Conservation (phyloP, 2,888 invertebrate species). For the Lepetodrilus schrolli region DNA sequence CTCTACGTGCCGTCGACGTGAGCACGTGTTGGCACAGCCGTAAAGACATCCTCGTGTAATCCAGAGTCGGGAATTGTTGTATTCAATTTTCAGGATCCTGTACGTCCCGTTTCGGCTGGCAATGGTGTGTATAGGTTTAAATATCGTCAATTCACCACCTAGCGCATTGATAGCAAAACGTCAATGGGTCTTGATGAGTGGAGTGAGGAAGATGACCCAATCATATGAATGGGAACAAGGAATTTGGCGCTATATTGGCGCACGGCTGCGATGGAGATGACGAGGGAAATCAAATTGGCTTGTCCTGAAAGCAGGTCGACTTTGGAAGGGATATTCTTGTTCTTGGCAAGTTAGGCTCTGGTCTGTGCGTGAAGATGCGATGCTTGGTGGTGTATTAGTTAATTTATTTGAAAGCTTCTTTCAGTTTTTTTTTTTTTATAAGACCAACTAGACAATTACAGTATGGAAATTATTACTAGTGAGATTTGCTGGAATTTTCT, state of each 20-base stretch:
- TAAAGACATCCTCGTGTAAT: background rate
- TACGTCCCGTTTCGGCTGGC: background rate
- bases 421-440: background rate
- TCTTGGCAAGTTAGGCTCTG: slow-evolving; percentile 13
- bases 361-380: too few relatives aligned
- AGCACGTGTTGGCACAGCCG: background rate
- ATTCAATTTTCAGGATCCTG: background rate
- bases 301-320: slow-evolving; percentile 6
- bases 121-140: slow-evolving; percentile 7
- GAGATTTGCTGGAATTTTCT: background rate
- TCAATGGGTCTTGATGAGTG: background rate
- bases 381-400: too few relatives aligned
- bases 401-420: background rate
- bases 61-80: background rate
- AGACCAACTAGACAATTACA: too few relatives aligned
- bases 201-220: slow-evolving; percentile 10
- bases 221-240: background rate
- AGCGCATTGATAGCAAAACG: slow-evolving; percentile 15
- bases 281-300: slow-evolving; percentile 12
- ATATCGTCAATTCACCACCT: slow-evolving; percentile 19
- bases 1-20: background rate
- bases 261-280: background rate
- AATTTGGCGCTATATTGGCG: background rate
- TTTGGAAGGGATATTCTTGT: slow-evolving; percentile 24
- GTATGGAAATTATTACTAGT: background rate